phyloP scores from a whole-genome alignment of 2,797 vertebrate genomes.

The Esox masquinongy region DNA sequence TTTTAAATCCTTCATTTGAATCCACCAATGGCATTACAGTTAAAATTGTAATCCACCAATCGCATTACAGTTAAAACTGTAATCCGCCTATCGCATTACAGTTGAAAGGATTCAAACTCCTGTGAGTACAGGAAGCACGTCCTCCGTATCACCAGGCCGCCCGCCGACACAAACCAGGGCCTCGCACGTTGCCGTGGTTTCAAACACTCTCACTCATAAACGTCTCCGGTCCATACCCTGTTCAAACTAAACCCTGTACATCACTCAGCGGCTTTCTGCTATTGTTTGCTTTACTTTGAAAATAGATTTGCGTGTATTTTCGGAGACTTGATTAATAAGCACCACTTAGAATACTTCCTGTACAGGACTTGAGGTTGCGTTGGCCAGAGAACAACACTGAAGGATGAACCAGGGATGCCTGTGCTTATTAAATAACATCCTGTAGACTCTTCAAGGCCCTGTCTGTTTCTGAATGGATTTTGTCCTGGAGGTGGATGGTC shows the following conservation, averaged over 20 bases:
- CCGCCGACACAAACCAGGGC: too few species aligned
- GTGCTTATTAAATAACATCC: conserved; percentile 35
- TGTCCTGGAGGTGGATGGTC: background rate
- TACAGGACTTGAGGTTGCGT: background rate
- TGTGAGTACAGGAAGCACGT: too few species aligned
- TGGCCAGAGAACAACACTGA: background rate
- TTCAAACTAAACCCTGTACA: background rate
- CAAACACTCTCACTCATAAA: background rate
- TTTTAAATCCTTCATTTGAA: too few species aligned
- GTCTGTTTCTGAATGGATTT: conserved; percentile 8
- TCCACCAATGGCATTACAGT: too few species aligned
- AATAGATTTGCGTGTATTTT: conserved; percentile 40
- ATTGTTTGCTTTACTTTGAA: conserved; percentile 46
- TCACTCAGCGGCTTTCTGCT: conserved; percentile 35
- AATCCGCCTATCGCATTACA: too few species aligned
- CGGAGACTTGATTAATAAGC: conserved; percentile 48
- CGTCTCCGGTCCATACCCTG: conserved; percentile 36
- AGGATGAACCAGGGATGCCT: background rate
- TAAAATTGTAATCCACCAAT: too few species aligned
- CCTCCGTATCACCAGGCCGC: too few species aligned
- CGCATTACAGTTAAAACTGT: too few species aligned
- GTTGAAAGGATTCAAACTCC: too few species aligned
- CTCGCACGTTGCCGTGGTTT: too few species aligned
- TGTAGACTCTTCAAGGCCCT: conserved; percentile 32
- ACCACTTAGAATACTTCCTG: conserved; percentile 19